Base-by-base conservation (phyloP, 2,797 vertebrate species). In the Scarus forsteni region DNA sequence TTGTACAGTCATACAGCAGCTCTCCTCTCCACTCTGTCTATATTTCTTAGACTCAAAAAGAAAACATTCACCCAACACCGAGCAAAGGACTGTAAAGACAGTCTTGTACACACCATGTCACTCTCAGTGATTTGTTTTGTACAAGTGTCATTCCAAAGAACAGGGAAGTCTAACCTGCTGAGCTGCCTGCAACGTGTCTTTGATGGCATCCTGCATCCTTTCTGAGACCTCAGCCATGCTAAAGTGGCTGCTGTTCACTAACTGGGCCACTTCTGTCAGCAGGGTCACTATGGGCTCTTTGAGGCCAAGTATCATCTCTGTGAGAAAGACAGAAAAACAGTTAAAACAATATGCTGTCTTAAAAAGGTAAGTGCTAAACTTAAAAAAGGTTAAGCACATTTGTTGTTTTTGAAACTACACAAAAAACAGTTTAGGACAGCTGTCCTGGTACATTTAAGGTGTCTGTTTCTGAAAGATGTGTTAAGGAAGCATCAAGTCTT, bases 271-370 rank as follows among this genome's bases (percentile, higher is more conserved):
- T 36, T 90, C 83, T 18, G 3, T 48, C 49, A 92, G 74, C 66
- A 94, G 66, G 8, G 44, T 81, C 45, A 60, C 6, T 55, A 94
- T 9, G 0, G 92, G 90, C 7, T 4, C 27, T 65, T 88, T 83
- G 49, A 95, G 86, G 56, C 62, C 80, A 19, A 43, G n/a, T 43
- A 93, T 66, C 61, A 95, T 3, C 12, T 7, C 95, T 95, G 79
- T 68, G 5, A 62, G 66, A 19, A 53, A 71, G 27, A 54, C 35
- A 69, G 11, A 75, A 45, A 65, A 6, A 39, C 2, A 1, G 7
- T 16, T 53, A 45, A 19, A 70, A 1, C 0, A 40, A 35, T 8
- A 40, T 49, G 10, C 11, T 27, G 6, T 46, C 43, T 11, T 18
- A 10, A 34, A 46, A 42, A 7, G 12, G 27, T 27, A 27, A 27